A percentile compares a stretch with the other conserved stretches of the same genome.
phyloP scores from a whole-genome alignment of 2,797 vertebrate species.

The Chaunax sp. region DNA sequence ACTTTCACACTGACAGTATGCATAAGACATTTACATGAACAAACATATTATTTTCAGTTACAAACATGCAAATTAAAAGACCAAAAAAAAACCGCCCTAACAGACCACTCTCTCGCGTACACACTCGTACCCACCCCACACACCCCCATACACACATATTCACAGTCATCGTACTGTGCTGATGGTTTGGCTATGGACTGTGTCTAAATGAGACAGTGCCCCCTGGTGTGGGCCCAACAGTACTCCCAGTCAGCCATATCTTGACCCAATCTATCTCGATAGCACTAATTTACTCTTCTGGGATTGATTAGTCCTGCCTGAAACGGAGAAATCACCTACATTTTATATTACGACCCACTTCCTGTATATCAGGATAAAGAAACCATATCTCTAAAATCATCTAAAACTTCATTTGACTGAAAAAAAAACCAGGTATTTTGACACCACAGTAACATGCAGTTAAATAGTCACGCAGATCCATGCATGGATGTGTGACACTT shows the following conservation, averaged over 20 bases:
- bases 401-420: background rate
- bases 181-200: conserved; percentile 48
- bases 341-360: conserved; percentile 9
- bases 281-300: conserved; percentile 61
- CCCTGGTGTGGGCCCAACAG: conserved; percentile 78
- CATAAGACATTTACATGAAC: conserved; percentile 37
- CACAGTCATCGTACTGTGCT: conserved; percentile 31
- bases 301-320: conserved; percentile 67
- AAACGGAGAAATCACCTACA: conserved; percentile 11
- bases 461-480: background rate
- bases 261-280: conserved; percentile 51
- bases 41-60: conserved; percentile 18
- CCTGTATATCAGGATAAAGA: background rate
- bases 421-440: background rate
- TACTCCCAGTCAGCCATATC: conserved; percentile 65
- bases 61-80: conserved; percentile 1
- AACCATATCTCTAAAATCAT: background rate
- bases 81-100: background rate
- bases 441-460: background rate
- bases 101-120: background rate
- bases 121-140: background rate
- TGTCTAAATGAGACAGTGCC: conserved; percentile 84
- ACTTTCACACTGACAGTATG: conserved; percentile 50
- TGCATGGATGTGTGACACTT: background rate
- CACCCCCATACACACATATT: conserved; percentile 17